Base-by-base conservation (phyloP, 2,113 vertebrate species). In the Cricetomys ansorgei region DNA sequence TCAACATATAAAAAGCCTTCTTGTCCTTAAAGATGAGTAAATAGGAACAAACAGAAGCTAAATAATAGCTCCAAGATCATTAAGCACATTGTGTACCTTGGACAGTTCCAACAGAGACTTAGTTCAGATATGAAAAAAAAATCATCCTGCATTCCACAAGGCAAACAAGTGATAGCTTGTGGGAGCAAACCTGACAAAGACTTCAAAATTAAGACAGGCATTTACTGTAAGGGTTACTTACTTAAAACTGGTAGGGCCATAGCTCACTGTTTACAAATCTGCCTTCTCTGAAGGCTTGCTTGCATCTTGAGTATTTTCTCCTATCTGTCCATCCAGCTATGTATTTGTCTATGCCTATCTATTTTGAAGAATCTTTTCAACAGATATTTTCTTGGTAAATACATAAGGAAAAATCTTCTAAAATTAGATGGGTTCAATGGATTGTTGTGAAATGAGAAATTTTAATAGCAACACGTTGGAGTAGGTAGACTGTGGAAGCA, bases 1-100 rank as follows among this genome's bases (percentile, higher is more conserved):
- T 91, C 84, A 67, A 27, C 34, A 37, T 48, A 15, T 17, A 83
- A 53, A 48, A 64, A 72, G 48, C 75, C 37, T 72, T 90, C 87
- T 84, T 89, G 87, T 17, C 16, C 11, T 87, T n/a, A 93, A 85
- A 65, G 62, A 89, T n/a, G 19, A 93, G 29, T 29, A 83, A 96
- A 91, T 1, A 55, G 25, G 27, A 50, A 13, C 23, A 94, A 70
- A 84, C 69, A 59, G 3, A 16, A 84, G 12, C 48, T 67, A 64
- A 81, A 27, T 64, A 88, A 65, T 8, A 88, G 83, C 5, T 2
- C 37, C 10, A 43, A n/a, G 21, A 48, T 84, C 53, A 50, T 91
- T 37, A 23, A 45, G 3, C 55, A 83, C 37, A 2, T 55, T 73
- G 3, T 62, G 27, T 88, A 40, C 25, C 31, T 79, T 29, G 43